Evolutionary conservation across 2,888 invertebrate species (phyloP).

Genomic region (Volucella inanis): DNA sequence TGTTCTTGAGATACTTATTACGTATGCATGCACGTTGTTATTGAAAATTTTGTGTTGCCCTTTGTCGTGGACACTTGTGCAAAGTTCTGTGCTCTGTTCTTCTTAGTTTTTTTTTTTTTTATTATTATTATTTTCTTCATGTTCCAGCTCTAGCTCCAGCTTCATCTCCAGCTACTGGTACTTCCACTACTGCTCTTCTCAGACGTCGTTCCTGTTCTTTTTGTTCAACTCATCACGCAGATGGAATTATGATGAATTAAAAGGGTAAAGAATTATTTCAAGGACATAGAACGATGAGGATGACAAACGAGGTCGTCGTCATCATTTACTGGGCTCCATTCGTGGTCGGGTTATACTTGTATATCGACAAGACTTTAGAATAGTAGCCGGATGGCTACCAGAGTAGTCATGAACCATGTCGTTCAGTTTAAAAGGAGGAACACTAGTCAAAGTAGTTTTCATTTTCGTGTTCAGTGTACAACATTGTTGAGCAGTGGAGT

Average conservation of each 20-base stretch:
- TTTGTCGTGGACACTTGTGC: slow-evolving; percentile 68
- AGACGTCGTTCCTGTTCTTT: not conserved
- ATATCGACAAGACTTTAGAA: slow-evolving; percentile 52
- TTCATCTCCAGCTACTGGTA: not conserved
- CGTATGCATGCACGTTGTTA: slow-evolving; percentile 74
- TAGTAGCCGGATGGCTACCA: slow-evolving; percentile 17
- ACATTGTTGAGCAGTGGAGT: slow-evolving; percentile 11
- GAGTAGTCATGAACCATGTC: slow-evolving; percentile 27
- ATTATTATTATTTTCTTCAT: slow-evolving; percentile 1
- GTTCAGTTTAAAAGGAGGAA: not conserved
- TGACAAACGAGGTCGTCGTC: slow-evolving; percentile 71
- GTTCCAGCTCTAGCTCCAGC: too few species aligned
- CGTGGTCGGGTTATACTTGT: slow-evolving; percentile 1
- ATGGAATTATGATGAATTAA: slow-evolving; percentile 74
- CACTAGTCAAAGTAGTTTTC: slow-evolving; percentile 49
- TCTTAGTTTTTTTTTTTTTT: slow-evolving; percentile 4
- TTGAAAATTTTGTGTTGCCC: slow-evolving; percentile 68
- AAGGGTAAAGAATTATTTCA: slow-evolving; percentile 73
- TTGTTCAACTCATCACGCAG: slow-evolving; percentile 70
- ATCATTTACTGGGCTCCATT: not conserved
- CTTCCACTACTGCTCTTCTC: too few species aligned
- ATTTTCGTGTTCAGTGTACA: slow-evolving; percentile 35
- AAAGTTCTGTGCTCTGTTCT: slow-evolving; percentile 45
- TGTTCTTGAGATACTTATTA: slow-evolving; percentile 72
- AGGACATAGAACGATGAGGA: slow-evolving; percentile 68